Conservation (phyloP, 1,140 invertebrate genomes). For the Nylanderia fulva region DNA sequence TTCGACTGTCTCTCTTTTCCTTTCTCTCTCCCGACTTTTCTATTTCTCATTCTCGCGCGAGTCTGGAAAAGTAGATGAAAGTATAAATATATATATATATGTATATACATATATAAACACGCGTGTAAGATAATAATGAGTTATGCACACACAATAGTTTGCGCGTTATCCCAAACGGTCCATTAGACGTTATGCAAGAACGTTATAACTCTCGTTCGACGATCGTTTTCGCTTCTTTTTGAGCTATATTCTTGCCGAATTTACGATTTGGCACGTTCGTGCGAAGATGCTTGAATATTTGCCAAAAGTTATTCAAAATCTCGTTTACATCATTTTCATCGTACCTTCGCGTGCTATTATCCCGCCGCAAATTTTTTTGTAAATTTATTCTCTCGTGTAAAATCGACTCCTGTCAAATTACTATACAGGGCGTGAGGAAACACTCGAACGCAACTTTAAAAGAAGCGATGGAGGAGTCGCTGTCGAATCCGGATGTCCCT, state of each 20-base stretch:
- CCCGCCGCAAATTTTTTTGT: not conserved
- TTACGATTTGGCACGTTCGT: not conserved
- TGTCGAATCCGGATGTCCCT: not conserved
- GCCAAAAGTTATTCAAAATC: slow-evolving; percentile 24
- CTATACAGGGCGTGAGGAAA: slow-evolving; percentile 22
- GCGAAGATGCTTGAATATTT: slow-evolving; percentile 17
- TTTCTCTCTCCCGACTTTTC: not conserved
- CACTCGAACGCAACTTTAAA: not conserved
- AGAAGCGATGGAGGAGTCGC: not conserved
- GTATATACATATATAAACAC: too few relatives aligned
- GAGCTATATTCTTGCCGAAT: not conserved
- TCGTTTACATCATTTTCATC: not conserved
- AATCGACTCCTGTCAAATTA: not conserved
- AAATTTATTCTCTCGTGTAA: too few relatives aligned
- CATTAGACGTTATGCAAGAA: slow-evolving; percentile 1
- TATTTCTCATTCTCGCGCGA: not conserved
- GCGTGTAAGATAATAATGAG: slow-evolving; percentile 27
- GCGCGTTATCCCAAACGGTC: not conserved
- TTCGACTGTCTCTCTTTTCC: slow-evolving; percentile 24
- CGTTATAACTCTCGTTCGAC: not conserved
- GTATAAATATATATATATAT: too few relatives aligned
- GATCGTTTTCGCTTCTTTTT: slow-evolving; percentile 1
- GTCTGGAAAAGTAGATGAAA: not conserved
- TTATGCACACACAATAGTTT: not conserved
- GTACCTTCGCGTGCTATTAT: not conserved